Base-by-base conservation (phyloP, 2,888 invertebrate genomes). In the Zhuqinia jingwanae region DNA sequence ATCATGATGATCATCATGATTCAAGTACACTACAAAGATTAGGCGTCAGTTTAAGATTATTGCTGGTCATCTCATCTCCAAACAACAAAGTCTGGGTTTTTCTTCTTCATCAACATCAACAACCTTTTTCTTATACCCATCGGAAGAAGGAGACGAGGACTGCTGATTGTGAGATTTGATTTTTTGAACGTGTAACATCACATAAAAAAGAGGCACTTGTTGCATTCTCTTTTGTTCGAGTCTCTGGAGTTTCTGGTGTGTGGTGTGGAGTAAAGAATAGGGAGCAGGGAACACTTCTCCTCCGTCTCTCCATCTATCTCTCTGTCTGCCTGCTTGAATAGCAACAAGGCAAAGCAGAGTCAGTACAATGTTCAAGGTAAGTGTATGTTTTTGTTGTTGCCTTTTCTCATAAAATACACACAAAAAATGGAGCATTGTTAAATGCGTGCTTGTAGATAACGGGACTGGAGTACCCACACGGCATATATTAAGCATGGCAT, bases 351-450 rank as follows among this genome's bases (percentile, higher is more conserved):
- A n/a, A n/a, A 30, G 36, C 47, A 45, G n/a, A 70, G 63, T 8
- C 63, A 70, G 70, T 73, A 27, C 73, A 73, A 73, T 73, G 73
- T 73, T 73, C 73, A 73, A 73, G 73, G 73, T 73, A 73, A 73
- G 73, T 27, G 27, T 10, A 42, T 11, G 25, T 20, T 42, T 27
- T 68, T 60, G 25, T 36, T 63, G 30, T 63, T 58, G 20, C 11
- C 10, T 63, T 36, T 36, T 63, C 17, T 63, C 1, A n/a, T 63
- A 17, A 10, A 6, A 1, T 13, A 11, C 36, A n/a, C n/a, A n/a
- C n/a, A n/a, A n/a, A n/a, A n/a, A n/a, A n/a, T 63, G 27, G n/a
- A 5, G 17, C 1, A 36, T 47, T 63, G 22, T 63, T 63, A n/a
- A 27, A 27, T 63, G 3, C 63, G 63, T 30, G 13, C 15, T 63